phyloP scores from a whole-genome alignment of 2,797 vertebrate genomes.

The Gallinago nigripennis region DNA sequence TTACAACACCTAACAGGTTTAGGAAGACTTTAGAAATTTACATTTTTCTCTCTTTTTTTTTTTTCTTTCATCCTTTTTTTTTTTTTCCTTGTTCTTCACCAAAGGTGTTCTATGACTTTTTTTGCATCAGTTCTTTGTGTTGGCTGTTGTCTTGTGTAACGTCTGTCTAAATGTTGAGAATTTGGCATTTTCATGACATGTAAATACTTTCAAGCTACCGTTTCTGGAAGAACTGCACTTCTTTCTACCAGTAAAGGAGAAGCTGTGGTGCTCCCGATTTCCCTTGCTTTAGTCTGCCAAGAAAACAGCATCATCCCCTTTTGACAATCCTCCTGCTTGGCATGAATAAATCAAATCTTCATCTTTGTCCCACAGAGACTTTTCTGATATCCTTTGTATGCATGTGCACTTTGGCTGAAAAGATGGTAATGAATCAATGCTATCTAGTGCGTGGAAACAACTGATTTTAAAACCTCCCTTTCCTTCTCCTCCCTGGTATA shows the following conservation, averaged over 20 bases:
- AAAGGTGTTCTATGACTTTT: not conserved
- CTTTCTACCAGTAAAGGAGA: not conserved
- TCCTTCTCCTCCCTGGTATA: not conserved
- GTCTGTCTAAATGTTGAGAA: constrained; percentile 9
- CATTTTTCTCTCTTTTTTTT: not conserved
- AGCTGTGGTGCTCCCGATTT: not conserved
- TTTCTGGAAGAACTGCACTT: not conserved
- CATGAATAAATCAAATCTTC: constrained; percentile 67
- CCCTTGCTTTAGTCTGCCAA: not conserved
- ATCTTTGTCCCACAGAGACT: constrained; percentile 26
- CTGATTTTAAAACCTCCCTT: not conserved
- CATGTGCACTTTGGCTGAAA: constrained; percentile 69
- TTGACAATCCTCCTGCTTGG: constrained; percentile 63
- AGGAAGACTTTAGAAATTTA: not conserved
- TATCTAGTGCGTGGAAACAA: constrained; percentile 11
- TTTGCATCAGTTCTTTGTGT: not conserved
- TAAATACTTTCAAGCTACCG: not conserved
- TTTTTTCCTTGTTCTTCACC: not conserved
- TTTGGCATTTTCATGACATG: not conserved
- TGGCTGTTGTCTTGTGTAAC: constrained; percentile 19
- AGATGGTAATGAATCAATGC: constrained; percentile 23
- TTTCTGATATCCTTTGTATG: constrained; percentile 57
- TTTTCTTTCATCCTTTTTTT: not conserved
- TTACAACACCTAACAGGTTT: not conserved
- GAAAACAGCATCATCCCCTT: constrained; percentile 28